Conservation (phyloP, 2,888 invertebrate genomes). For the Silvanus unidentatus region DNA sequence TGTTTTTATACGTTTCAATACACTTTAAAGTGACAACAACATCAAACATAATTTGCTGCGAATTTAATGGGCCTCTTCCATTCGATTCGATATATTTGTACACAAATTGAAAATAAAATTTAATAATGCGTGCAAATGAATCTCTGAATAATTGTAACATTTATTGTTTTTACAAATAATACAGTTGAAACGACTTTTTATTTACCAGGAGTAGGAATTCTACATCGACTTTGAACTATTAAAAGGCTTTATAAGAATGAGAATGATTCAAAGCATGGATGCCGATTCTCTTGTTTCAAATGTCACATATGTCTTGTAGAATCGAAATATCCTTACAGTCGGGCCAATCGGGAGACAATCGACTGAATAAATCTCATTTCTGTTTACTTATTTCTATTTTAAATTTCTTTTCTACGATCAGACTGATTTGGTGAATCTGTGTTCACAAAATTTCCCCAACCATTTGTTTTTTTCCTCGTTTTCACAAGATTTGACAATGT, state of each 20-base stretch:
- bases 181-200: too few relatives aligned
- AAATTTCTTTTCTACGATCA: slow-evolving; percentile 25
- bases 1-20: slow-evolving; percentile 1
- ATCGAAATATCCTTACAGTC: slow-evolving; percentile 3
- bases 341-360: slow-evolving; percentile 34
- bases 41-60: too few relatives aligned
- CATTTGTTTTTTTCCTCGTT: slow-evolving; percentile 23
- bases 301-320: slow-evolving; percentile 5
- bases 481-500: slow-evolving; percentile 1
- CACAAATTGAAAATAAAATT: background rate
- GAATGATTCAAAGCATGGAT: background rate
- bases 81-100: too few relatives aligned
- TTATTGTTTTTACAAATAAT: background rate
- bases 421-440: slow-evolving; percentile 18
- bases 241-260: background rate
- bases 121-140: background rate
- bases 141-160: background rate
- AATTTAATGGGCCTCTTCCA: too few relatives aligned
- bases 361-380: slow-evolving; percentile 36
- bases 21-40: background rate
- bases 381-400: slow-evolving; percentile 34
- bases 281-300: background rate
- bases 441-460: slow-evolving; percentile 25
- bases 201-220: too few relatives aligned
- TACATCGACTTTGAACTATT: slow-evolving; percentile 3